phyloP scores from a whole-genome alignment of 2,888 invertebrate species.

The Xylocampa areola region DNA sequence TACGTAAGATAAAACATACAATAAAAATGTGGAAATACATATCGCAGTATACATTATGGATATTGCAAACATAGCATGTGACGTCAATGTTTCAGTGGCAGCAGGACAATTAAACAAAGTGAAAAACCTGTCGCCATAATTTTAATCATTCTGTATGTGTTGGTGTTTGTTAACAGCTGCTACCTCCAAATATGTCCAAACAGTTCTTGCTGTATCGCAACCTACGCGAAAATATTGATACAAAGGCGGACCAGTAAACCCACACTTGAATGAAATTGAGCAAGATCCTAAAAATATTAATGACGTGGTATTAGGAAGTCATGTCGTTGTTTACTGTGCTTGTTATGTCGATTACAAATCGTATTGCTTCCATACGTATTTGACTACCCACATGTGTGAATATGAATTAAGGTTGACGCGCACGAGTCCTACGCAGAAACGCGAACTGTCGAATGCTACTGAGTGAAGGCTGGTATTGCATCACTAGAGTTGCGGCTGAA shows the following conservation, averaged over 20 bases:
- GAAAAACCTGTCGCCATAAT: slow-evolving; percentile 43
- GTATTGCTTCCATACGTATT: slow-evolving; percentile 45
- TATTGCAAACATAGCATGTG: slow-evolving; percentile 44
- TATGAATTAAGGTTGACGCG: slow-evolving; percentile 58
- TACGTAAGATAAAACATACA: slow-evolving; percentile 24
- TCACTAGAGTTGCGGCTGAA: slow-evolving; percentile 75
- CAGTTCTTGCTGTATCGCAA: slow-evolving; percentile 66
- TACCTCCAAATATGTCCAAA: slow-evolving; percentile 70
- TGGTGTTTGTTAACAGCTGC: slow-evolving; percentile 54
- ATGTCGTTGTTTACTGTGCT: slow-evolving; percentile 62
- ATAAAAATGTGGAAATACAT: slow-evolving; percentile 23
- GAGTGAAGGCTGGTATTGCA: slow-evolving; percentile 74
- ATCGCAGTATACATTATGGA: slow-evolving; percentile 28
- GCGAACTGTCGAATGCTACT: slow-evolving; percentile 62
- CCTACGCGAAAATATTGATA: slow-evolving; percentile 65
- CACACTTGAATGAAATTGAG: slow-evolving; percentile 73
- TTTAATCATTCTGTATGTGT: slow-evolving; percentile 46
- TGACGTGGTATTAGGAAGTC: slow-evolving; percentile 71
- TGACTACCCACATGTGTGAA: slow-evolving; percentile 52
- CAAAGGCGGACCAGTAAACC: slow-evolving; percentile 82
- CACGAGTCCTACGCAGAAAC: slow-evolving; percentile 63
- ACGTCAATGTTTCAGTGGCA: slow-evolving; percentile 50
- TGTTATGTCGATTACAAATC: slow-evolving; percentile 50
- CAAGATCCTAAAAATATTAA: slow-evolving; percentile 75
- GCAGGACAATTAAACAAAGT: slow-evolving; percentile 28